Conservation (phyloP, 2,113 vertebrate genomes). For the Centropus unirufus region DNA sequence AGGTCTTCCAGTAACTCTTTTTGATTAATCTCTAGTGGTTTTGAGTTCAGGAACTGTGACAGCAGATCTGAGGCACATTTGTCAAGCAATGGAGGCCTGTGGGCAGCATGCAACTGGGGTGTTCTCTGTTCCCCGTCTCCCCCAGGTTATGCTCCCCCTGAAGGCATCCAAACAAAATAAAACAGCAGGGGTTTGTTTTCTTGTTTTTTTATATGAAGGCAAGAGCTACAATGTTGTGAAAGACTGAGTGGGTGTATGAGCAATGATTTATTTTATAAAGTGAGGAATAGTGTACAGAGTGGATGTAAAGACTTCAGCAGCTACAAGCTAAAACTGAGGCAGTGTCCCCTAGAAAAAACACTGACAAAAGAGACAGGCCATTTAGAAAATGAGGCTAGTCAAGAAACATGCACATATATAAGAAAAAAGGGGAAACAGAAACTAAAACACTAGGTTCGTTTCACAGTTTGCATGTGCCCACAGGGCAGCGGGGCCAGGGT, state of each 20-base stretch:
- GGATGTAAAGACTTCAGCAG: not conserved
- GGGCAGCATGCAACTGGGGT: not conserved
- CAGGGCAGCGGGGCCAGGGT: accelerated
- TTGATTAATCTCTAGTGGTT: not conserved
- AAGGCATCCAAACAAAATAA: not conserved
- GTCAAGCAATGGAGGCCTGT: too few relatives aligned
- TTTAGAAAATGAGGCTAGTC: not conserved
- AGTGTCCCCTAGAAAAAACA: not conserved
- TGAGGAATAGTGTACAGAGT: not conserved
- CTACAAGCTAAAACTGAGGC: not conserved
- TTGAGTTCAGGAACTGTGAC: accelerated
- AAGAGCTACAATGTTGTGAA: not conserved
- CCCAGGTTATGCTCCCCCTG: too few relatives aligned
- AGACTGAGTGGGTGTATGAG: not conserved
- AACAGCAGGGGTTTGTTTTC: not conserved
- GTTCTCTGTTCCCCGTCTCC: not conserved
- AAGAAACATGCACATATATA: not conserved
- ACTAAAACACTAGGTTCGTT: not conserved
- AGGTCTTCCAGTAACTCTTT: not conserved
- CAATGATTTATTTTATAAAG: not conserved
- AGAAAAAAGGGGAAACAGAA: not conserved
- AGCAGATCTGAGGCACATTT: accelerated
- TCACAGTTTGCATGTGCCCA: accelerated
- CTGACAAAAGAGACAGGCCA: not conserved
- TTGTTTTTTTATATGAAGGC: not conserved